Conservation (phyloP, 35 echinoderm and acorn worm genomes). For the Anneissia japonica region DNA sequence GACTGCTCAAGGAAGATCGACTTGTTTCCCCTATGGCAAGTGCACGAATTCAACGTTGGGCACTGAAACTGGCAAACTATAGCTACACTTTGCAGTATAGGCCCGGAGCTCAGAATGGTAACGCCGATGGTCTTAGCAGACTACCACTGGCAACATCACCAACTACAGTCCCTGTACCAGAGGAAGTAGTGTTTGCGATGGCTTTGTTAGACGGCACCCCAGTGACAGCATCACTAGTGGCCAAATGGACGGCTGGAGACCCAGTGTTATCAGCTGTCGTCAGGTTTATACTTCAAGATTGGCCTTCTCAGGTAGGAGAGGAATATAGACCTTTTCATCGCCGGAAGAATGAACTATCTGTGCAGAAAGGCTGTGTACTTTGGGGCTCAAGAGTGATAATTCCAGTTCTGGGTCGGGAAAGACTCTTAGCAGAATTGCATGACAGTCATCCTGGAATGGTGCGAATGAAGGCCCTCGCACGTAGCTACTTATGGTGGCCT, state of each 20-base stretch:
- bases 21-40: not conserved
- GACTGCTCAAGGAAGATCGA: conserved; percentile 14
- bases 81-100: conserved; percentile 24
- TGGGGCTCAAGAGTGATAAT: conserved; percentile 48
- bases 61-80: conserved; percentile 54
- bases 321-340: not conserved
- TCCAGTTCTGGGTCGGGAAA: conserved; percentile 24
- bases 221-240: not conserved
- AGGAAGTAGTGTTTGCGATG: conserved; percentile 14
- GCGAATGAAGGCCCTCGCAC: conserved; percentile 54
- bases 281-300: not conserved
- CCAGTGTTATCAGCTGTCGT: conserved; percentile 1
- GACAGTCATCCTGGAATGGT: conserved; percentile 50
- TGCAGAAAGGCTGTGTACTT: not conserved
- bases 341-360: not conserved
- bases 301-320: not conserved
- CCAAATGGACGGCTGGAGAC: conserved; percentile 14
- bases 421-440: conserved; percentile 46
- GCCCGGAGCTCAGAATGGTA: not conserved
- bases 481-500: conserved; percentile 66
- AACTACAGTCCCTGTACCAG: conserved; percentile 11
- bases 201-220: not conserved
- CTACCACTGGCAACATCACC: conserved; percentile 11
- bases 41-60: no score
- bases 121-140: conserved; percentile 53